Conservation (phyloP, 2,888 invertebrate genomes). For the Muscina levida region DNA sequence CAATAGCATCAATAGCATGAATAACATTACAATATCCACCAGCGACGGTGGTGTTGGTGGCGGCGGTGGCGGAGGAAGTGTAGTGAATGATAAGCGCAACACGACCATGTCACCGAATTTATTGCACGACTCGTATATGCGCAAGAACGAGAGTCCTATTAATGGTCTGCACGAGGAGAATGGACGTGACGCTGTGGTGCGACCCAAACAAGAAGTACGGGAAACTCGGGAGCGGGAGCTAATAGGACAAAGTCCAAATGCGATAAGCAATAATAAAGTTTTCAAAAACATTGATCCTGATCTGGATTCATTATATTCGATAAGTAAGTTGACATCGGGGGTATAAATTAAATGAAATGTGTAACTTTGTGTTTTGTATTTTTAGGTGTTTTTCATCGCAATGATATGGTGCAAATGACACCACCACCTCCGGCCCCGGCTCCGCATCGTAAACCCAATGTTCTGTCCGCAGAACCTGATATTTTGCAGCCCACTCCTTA, state of each 20-base stretch:
- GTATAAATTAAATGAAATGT: background rate
- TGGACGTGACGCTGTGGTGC: slow-evolving; percentile 67
- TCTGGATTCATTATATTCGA: slow-evolving; percentile 87
- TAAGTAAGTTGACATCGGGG: slow-evolving; percentile 80
- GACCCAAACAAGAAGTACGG: slow-evolving; percentile 55
- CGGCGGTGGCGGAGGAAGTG: slow-evolving; percentile 8
- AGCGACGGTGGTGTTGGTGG: slow-evolving; percentile 69
- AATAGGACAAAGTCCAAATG: slow-evolving; percentile 77
- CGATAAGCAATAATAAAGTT: slow-evolving; percentile 78
- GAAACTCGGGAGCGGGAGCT: slow-evolving; percentile 70
- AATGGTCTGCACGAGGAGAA: slow-evolving; percentile 70
- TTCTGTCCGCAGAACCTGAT: slow-evolving; percentile 67
- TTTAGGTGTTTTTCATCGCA: slow-evolving; percentile 78
- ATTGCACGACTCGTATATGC: slow-evolving; percentile 65
- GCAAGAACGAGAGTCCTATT: slow-evolving; percentile 73
- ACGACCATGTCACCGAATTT: slow-evolving; percentile 66
- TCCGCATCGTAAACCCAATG: slow-evolving; percentile 83
- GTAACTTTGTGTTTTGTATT: slow-evolving; percentile 12
- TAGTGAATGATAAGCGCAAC: slow-evolving; percentile 47
- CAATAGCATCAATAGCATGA: slow-evolving; percentile 76
- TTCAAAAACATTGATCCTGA: slow-evolving; percentile 82
- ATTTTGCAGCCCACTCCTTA: slow-evolving; percentile 68
- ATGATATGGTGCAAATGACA: slow-evolving; percentile 81
- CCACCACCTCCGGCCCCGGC: slow-evolving; percentile 89
- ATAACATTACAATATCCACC: slow-evolving; percentile 70